phyloP scores from a whole-genome alignment of 1,140 invertebrate genomes.

The Plectrocnemia conspersa region DNA sequence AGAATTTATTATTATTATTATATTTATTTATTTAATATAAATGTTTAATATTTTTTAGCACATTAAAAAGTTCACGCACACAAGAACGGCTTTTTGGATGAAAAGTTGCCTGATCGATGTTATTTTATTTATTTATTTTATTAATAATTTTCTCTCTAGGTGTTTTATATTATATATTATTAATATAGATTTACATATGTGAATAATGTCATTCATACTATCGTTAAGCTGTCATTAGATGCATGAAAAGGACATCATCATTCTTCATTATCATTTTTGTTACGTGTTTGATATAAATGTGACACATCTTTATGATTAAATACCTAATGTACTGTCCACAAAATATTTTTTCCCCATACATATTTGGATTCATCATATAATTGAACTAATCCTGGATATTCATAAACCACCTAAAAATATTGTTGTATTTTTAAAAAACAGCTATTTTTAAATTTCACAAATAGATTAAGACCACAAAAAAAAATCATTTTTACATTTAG shows the following conservation, averaged over 20 bases:
- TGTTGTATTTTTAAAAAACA: too few relatives aligned
- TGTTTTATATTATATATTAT: constrained; percentile 1
- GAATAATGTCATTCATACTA: too few relatives aligned
- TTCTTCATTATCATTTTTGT: constrained; percentile 16
- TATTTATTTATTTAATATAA: constrained; percentile 7
- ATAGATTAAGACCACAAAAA: too few relatives aligned
- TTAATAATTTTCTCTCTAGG: constrained; percentile 3
- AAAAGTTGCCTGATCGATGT: constrained; percentile 19
- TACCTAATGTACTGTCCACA: too few relatives aligned
- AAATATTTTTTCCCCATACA: too few relatives aligned
- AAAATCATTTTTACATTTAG: too few relatives aligned
- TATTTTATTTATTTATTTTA: constrained; percentile 6
- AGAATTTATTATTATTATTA: constrained; percentile 19
- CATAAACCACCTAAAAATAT: too few relatives aligned
- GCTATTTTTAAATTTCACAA: too few relatives aligned
- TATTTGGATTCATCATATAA: too few relatives aligned
- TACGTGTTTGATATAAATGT: background rate
- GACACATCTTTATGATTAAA: background rate
- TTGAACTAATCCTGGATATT: too few relatives aligned
- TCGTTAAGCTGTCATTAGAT: too few relatives aligned
- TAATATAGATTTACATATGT: background rate
- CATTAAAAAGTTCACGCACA: too few relatives aligned
- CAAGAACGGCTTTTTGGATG: constrained; percentile 16
- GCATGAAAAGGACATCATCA: constrained; percentile 17
- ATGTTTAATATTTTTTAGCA: constrained; percentile 7